These are phyloP conservation scores for human DNA, from an alignment of 2,113 vertebrate species.

Conservation along the genomic window DNA sequence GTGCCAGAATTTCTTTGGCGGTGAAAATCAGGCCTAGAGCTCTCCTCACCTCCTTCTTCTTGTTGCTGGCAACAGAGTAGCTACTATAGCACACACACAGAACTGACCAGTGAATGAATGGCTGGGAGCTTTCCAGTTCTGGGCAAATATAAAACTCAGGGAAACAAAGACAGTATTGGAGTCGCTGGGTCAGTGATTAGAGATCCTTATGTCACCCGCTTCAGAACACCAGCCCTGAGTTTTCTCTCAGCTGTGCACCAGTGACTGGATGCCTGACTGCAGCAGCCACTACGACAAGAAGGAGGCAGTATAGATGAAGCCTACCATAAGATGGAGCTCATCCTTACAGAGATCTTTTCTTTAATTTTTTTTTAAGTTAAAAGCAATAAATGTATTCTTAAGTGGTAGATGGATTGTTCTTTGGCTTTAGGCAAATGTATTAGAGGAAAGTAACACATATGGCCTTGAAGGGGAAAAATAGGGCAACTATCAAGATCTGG, in stretches of 20 bases:
- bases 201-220: neutral
- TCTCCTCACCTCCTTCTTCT: neutral
- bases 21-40: neutral
- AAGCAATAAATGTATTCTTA: slow-evolving; percentile 43
- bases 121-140: neutral
- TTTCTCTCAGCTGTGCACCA: neutral
- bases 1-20: neutral
- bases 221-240: neutral
- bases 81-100: neutral
- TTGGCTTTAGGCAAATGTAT: slow-evolving; percentile 26
- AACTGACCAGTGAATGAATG: neutral
- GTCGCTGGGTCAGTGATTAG: neutral
- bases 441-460: slow-evolving; percentile 36
- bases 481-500: neutral
- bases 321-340: neutral
- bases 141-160: neutral
- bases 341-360: neutral
- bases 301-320: neutral
- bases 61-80: neutral
- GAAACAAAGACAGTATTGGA: neutral
- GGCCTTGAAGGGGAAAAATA: slow-evolving; percentile 9
- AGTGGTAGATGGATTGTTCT: slow-evolving; percentile 7
- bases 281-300: neutral
- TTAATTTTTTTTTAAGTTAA: neutral
- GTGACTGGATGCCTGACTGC: neutral